Evolutionary conservation across 1,140 invertebrate species (phyloP).

Genomic region (Drosophila melanica): DNA sequence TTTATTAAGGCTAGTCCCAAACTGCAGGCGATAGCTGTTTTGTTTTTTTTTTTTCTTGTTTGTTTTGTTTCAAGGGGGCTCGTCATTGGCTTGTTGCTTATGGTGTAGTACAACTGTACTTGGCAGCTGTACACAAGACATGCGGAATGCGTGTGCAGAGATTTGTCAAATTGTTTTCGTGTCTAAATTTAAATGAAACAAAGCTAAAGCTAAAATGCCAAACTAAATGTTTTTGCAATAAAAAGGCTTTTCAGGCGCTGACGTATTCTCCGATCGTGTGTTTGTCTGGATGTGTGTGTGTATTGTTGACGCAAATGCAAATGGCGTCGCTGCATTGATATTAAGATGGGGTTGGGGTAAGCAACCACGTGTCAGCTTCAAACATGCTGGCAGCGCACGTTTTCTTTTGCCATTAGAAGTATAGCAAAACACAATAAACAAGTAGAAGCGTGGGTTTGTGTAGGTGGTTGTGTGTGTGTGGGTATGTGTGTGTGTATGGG

Average conservation of each 20-base stretch:
- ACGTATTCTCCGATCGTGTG: conserved; percentile 25
- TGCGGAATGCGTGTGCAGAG: conserved; percentile 43
- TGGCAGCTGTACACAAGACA: conserved; percentile 38
- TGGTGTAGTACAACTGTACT: conserved; percentile 70
- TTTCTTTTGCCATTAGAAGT: conserved; percentile 33
- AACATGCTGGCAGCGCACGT: conserved; percentile 50
- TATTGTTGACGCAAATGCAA: conserved; percentile 52
- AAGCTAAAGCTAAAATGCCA: conserved; percentile 42
- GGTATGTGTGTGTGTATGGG: no score
- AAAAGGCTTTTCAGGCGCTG: conserved; percentile 28
- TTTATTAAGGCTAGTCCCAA: conserved; percentile 17
- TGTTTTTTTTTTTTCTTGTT: neutral
- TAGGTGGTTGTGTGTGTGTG: no score
- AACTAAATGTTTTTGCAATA: conserved; percentile 14
- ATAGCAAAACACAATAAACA: conserved; percentile 10
- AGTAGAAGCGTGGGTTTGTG: neutral
- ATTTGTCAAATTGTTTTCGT: conserved; percentile 68
- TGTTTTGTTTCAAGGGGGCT: conserved; percentile 45
- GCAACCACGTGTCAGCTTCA: conserved; percentile 47
- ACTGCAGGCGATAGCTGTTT: neutral
- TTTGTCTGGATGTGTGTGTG: neutral
- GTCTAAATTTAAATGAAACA: conserved; percentile 74
- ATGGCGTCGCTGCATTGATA: conserved; percentile 41
- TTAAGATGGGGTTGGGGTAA: neutral
- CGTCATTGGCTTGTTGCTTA: conserved; percentile 34